Conservation (phyloP, 2,113 vertebrate species). For the Sus scrofa region T2T-Sscrofa CM000817.6:56924501-56925000, state of each 20-base stretch:
- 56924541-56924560: background rate
- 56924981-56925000: background rate
- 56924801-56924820: background rate
- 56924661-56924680: background rate
- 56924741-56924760: background rate
- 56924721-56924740: background rate
- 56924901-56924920: background rate
- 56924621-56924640: background rate
- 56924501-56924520: background rate
- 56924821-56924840: background rate
- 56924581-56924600: background rate
- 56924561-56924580: background rate
- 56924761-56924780: background rate
- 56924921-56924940: background rate
- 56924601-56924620: background rate
- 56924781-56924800: conserved; percentile 2
- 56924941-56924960: background rate
- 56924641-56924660: background rate
- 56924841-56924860: conserved; percentile 28
- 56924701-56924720: background rate
- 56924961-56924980: conserved; percentile 75
- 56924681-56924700: background rate
- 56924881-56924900: background rate
- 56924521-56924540: background rate
- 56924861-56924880: background rate